These are phyloP conservation scores for Epinotia bilunana DNA, from an alignment of 2,888 invertebrate genomes.

Conservation along the genomic window DNA sequence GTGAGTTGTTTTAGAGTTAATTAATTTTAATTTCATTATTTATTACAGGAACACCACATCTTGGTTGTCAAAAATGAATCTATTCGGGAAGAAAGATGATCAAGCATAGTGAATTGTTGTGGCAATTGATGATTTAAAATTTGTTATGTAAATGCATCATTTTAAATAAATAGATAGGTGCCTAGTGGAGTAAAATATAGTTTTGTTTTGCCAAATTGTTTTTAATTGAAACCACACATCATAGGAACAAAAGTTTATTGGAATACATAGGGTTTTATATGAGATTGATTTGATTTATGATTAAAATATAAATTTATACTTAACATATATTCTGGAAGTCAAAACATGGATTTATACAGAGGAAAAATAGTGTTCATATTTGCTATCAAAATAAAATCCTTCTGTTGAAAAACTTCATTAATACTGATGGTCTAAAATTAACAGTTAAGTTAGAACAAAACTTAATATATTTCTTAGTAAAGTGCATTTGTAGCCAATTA, in stretches of 20 bases:
- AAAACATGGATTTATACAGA: background rate
- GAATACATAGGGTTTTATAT: slow-evolving; percentile 26
- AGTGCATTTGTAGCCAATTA: too few species aligned
- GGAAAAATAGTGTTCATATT: background rate
- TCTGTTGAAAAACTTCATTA: background rate
- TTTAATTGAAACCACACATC: slow-evolving; percentile 44
- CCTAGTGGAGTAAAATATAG: slow-evolving; percentile 52
- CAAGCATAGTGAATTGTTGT: slow-evolving; percentile 68
- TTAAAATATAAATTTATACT: slow-evolving; percentile 15
- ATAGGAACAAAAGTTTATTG: slow-evolving; percentile 30
- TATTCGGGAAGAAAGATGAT: slow-evolving; percentile 88
- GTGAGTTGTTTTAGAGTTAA: too few species aligned
- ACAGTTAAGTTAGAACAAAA: too few species aligned
- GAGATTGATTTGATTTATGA: slow-evolving; percentile 9
- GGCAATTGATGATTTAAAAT: slow-evolving; percentile 55
- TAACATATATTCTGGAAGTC: background rate
- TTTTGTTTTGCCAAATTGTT: slow-evolving; percentile 55
- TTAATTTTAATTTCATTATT: slow-evolving; percentile 37
- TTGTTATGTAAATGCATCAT: slow-evolving; percentile 71
- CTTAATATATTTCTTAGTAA: too few species aligned
- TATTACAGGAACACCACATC: slow-evolving; percentile 76
- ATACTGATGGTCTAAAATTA: background rate
- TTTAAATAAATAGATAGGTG: slow-evolving; percentile 54
- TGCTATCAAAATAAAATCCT: background rate
- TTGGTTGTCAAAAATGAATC: slow-evolving; percentile 92